These are phyloP conservation scores for Notodonta dromedarius DNA, from an alignment of 2,888 invertebrate species.

Conservation along the genomic window DNA sequence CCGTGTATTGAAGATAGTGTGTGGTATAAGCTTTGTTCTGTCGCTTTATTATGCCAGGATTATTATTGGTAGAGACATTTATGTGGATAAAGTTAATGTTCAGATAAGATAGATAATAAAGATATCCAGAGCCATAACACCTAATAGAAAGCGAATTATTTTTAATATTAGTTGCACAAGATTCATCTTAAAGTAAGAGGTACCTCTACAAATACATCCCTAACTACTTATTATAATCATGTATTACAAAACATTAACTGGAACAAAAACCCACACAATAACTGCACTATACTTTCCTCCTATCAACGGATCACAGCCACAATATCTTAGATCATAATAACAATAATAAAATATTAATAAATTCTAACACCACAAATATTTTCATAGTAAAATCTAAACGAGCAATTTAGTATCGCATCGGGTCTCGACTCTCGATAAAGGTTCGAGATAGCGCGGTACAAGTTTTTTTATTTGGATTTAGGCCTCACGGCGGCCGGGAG, in stretches of 20 bases:
- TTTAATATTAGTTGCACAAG: neutral
- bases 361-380: conserved; percentile 39
- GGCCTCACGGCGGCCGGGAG: conserved; percentile 56
- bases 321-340: conserved; percentile 33
- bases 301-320: neutral
- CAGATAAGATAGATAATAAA: neutral
- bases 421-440: conserved; percentile 38
- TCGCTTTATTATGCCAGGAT: neutral
- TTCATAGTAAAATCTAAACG: conserved; percentile 37
- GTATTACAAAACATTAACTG: neutral
- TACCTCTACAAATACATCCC: neutral
- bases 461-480: conserved; percentile 55
- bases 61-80: neutral
- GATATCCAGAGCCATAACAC: neutral
- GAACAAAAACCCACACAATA: conserved; percentile 4
- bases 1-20: conserved; percentile 1
- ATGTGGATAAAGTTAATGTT: neutral
- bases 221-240: neutral
- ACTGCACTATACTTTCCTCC: neutral
- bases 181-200: neutral
- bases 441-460: conserved; percentile 46
- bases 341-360: conserved; percentile 42
- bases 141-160: too few relatives aligned
- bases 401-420: conserved; percentile 36
- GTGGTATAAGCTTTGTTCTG: conserved; percentile 2